These are phyloP conservation scores for Poeciliopsis turneri DNA, from an alignment of 2,797 vertebrate genomes.

Conservation along the genomic window DNA sequence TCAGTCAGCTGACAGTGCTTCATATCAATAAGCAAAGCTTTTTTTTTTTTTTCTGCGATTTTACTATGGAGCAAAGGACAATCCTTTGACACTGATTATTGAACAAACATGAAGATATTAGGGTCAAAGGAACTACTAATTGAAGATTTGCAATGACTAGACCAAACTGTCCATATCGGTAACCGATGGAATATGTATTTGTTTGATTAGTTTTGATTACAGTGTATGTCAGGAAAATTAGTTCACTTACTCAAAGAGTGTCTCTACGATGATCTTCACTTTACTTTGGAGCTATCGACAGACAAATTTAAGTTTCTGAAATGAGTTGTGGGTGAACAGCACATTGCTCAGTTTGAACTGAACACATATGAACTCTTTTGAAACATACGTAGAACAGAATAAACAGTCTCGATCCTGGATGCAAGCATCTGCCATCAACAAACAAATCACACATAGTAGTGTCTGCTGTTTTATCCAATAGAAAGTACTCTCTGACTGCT, in stretches of 20 bases:
- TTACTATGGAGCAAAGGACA: slow-evolving; percentile 33
- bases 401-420: not conserved
- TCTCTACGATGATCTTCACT: slow-evolving; percentile 3
- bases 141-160: slow-evolving; percentile 12
- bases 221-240: not conserved
- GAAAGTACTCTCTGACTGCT: not conserved
- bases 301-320: not conserved
- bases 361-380: not conserved
- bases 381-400: not conserved
- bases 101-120: slow-evolving; percentile 3
- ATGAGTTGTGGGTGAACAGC: not conserved
- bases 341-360: not conserved
- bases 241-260: not conserved
- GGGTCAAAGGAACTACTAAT: slow-evolving; percentile 6
- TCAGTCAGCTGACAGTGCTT: not conserved
- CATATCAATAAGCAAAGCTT: not conserved
- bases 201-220: not conserved
- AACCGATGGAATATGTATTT: not conserved
- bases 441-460: too few relatives aligned
- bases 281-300: not conserved
- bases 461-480: not conserved
- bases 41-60: slow-evolving; percentile 7
- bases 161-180: not conserved
- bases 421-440: not conserved
- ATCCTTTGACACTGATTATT: slow-evolving; percentile 16